These are phyloP conservation scores for Taphrorychus bicolor DNA, from an alignment of 2,888 invertebrate species.

Conservation along the genomic window DNA sequence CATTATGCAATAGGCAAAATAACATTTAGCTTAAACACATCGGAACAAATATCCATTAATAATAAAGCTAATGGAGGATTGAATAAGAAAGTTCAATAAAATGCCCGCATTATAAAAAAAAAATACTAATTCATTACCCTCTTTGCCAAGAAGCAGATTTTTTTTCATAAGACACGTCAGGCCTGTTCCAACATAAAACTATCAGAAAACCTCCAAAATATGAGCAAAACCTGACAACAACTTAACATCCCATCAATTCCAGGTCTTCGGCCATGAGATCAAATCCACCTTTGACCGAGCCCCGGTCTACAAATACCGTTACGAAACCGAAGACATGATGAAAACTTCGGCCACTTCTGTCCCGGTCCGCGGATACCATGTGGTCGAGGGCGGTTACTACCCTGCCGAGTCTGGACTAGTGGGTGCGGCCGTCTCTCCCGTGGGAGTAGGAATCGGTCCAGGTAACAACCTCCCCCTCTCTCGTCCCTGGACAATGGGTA, in stretches of 20 bases:
- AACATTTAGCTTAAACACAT: too few species aligned
- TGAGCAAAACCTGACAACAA: too few species aligned
- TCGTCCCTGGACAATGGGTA: slow-evolving; percentile 45
- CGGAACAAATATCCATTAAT: too few species aligned
- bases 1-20: too few species aligned
- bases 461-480: background rate
- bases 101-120: too few species aligned
- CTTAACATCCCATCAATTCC: background rate
- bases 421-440: slow-evolving; percentile 48
- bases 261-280: slow-evolving; percentile 16
- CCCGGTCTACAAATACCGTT: slow-evolving; percentile 49
- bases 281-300: background rate
- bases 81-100: too few species aligned
- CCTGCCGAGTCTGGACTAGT: slow-evolving; percentile 51
- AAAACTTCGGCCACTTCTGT: slow-evolving; percentile 55
- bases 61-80: too few species aligned
- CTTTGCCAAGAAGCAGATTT: too few species aligned
- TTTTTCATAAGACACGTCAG: too few species aligned
- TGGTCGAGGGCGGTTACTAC: slow-evolving; percentile 67
- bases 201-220: too few species aligned
- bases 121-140: too few species aligned
- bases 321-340: slow-evolving; percentile 57
- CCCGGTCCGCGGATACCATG: slow-evolving; percentile 64
- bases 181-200: too few species aligned
- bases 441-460: slow-evolving; percentile 17